These are phyloP conservation scores for Hiodon alosoides DNA, from an alignment of 2,113 vertebrate species.

Conservation along the genomic window DNA sequence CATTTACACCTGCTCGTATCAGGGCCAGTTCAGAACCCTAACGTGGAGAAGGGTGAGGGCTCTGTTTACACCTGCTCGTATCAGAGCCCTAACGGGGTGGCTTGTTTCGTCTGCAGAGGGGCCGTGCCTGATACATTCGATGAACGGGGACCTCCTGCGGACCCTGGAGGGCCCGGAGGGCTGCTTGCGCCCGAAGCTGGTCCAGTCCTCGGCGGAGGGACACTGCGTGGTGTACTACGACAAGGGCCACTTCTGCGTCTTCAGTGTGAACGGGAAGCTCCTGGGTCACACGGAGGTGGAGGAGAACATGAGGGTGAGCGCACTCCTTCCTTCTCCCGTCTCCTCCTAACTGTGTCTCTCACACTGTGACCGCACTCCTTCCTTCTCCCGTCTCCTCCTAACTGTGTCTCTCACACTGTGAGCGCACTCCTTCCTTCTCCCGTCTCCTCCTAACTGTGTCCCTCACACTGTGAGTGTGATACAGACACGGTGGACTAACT, in stretches of 20 bases:
- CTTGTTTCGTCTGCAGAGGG: slow-evolving; percentile 68
- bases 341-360: too few species aligned
- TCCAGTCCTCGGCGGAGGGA: slow-evolving; percentile 87
- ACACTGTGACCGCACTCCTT: too few species aligned
- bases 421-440: too few species aligned
- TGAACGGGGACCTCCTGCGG: slow-evolving; percentile 94
- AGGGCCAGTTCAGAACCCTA: too few species aligned
- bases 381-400: too few species aligned
- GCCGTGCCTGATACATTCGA: slow-evolving; percentile 97
- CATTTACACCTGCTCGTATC: neutral
- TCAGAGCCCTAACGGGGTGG: neutral
- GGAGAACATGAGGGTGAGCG: slow-evolving; percentile 81
- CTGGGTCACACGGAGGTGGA: slow-evolving; percentile 79
- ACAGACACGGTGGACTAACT: too few species aligned
- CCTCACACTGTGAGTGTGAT: too few species aligned
- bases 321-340: neutral
- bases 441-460: too few species aligned
- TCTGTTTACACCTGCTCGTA: neutral
- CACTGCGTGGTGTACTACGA: slow-evolving; percentile 93
- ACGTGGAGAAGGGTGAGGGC: neutral
- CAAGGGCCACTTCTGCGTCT: slow-evolving; percentile 82
- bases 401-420: too few species aligned
- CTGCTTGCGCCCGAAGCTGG: slow-evolving; percentile 77
- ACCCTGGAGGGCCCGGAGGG: slow-evolving; percentile 78
- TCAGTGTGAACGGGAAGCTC: slow-evolving; percentile 90